These are phyloP conservation scores for Boulengeromyrus knoepffleri DNA, from an alignment of 2,113 vertebrate genomes.

Conservation along the genomic window DNA sequence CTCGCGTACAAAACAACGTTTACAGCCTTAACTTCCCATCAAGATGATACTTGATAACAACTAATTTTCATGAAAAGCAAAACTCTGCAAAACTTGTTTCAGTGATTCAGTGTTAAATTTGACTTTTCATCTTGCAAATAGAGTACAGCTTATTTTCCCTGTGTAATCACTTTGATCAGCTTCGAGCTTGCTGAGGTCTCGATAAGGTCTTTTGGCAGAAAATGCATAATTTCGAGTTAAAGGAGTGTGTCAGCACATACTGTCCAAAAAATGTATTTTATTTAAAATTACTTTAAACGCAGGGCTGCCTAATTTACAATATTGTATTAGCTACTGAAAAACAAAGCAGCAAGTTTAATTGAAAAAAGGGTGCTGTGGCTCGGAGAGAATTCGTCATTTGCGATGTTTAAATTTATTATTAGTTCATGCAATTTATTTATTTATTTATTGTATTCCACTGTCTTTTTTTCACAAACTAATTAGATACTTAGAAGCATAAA, in stretches of 20 bases:
- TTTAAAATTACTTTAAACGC: neutral
- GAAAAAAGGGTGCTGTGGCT: neutral
- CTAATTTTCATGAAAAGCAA: neutral
- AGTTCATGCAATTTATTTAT: neutral
- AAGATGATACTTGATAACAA: neutral
- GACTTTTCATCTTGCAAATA: neutral
- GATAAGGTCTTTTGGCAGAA: neutral
- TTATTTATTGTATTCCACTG: neutral
- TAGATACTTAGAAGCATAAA: neutral
- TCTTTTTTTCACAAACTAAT: neutral
- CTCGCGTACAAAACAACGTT: neutral
- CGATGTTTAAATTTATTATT: neutral
- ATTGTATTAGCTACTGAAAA: neutral
- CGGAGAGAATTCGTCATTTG: neutral
- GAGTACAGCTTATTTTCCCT: neutral
- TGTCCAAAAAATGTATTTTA: neutral
- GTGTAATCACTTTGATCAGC: neutral
- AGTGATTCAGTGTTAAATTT: neutral
- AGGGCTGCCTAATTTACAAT: neutral
- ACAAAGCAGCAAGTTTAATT: neutral
- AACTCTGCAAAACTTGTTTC: neutral
- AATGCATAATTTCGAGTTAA: slow-evolving; percentile 19
- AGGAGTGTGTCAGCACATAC: slow-evolving; percentile 16
- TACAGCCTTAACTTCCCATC: neutral
- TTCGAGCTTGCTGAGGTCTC: neutral